These are phyloP conservation scores for Xylota segnis DNA, from an alignment of 2,888 invertebrate species.

Conservation along the genomic window DNA sequence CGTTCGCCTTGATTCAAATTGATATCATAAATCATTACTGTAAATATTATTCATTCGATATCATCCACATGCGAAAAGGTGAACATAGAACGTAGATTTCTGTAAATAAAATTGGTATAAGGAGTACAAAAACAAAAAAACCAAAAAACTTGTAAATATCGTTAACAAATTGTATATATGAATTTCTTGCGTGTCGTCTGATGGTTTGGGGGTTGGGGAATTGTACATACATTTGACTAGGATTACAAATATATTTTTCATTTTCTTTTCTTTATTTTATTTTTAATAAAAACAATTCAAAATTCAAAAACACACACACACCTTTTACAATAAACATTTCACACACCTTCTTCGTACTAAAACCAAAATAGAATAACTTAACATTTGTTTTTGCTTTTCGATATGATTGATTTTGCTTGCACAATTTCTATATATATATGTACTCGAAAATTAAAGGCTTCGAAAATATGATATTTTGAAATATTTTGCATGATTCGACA, in stretches of 20 bases:
- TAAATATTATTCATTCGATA: slow-evolving; percentile 66
- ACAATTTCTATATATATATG: slow-evolving; percentile 21
- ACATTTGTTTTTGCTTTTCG: slow-evolving; percentile 56
- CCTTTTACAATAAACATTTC: slow-evolving; percentile 42
- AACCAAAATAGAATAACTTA: slow-evolving; percentile 20
- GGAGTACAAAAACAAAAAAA: slow-evolving; percentile 8
- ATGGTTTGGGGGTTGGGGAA: slow-evolving; percentile 39
- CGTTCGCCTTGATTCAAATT: slow-evolving; percentile 62
- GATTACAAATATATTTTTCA: slow-evolving; percentile 34
- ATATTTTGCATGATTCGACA: slow-evolving; percentile 49
- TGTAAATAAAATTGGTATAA: slow-evolving; percentile 57
- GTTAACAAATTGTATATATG: slow-evolving; percentile 41
- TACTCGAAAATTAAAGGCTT: slow-evolving; percentile 26
- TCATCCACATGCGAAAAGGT: slow-evolving; percentile 61
- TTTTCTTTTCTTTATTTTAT: not conserved
- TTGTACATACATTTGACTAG: slow-evolving; percentile 55
- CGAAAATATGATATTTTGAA: not conserved
- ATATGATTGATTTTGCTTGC: slow-evolving; percentile 56
- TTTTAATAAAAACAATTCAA: not conserved
- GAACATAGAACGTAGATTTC: slow-evolving; percentile 57
- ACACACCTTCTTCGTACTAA: slow-evolving; percentile 24
- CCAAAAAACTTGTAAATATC: slow-evolving; percentile 55
- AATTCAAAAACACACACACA: not conserved
- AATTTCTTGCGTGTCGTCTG: slow-evolving; percentile 43
- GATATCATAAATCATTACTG: slow-evolving; percentile 65